These are phyloP conservation scores for Pollimyrus isidori DNA, from an alignment of 2,113 vertebrate genomes.

Conservation along the genomic window DNA sequence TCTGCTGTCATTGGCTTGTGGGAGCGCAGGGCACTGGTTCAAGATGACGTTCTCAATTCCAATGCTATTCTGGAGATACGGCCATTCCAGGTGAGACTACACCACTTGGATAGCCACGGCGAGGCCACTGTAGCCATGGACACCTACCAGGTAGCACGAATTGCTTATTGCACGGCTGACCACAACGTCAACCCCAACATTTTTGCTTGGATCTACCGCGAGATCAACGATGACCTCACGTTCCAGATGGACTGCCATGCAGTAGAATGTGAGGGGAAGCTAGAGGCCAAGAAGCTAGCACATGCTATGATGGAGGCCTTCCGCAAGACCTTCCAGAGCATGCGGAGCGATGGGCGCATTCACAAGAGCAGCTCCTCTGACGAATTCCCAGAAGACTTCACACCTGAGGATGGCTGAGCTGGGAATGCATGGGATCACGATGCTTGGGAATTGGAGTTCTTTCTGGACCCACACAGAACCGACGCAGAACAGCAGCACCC, in stretches of 20 bases:
- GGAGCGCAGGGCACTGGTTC: constrained; percentile 65
- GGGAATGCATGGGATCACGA: background rate
- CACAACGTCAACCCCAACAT: constrained; percentile 86
- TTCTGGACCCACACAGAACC: background rate
- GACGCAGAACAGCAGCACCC: background rate
- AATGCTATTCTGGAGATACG: constrained; percentile 89
- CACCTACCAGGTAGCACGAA: constrained; percentile 96
- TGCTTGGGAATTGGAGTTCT: constrained; percentile 24
- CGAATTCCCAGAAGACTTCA: constrained; percentile 80
- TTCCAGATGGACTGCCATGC: constrained; percentile 99
- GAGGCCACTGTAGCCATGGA: constrained; percentile 88
- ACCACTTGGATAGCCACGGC: constrained; percentile 79
- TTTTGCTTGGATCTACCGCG: constrained; percentile 96
- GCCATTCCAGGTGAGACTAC: constrained; percentile 93
- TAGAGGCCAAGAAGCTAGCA: constrained; percentile 95
- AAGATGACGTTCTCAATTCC: constrained; percentile 60
- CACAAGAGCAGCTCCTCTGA: constrained; percentile 84
- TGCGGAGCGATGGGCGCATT: constrained; percentile 92
- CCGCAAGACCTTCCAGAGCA: constrained; percentile 97
- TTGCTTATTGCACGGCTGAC: constrained; percentile 98
- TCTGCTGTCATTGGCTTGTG: constrained; percentile 87
- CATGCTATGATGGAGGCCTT: constrained; percentile 99
- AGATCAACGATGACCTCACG: constrained; percentile 96
- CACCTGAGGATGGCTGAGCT: constrained; percentile 77
- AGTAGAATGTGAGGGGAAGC: constrained; percentile 91